Conservation (phyloP, 2,888 invertebrate species). For the Thelaira solivaga region DNA sequence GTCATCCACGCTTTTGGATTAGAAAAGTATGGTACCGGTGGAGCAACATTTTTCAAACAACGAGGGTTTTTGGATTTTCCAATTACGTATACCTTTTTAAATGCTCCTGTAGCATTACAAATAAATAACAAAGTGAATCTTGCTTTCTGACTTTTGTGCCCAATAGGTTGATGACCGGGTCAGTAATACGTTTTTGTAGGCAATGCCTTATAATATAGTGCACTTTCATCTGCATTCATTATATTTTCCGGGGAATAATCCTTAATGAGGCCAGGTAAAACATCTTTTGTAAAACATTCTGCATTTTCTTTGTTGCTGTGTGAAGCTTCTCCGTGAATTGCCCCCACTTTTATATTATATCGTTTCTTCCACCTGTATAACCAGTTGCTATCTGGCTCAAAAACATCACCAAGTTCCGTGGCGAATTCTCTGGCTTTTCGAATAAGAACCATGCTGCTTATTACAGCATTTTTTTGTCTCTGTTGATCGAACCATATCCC, state of each 20-base stretch:
- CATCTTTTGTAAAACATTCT: neutral
- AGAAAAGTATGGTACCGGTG: conserved; percentile 52
- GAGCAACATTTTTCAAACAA: conserved; percentile 44
- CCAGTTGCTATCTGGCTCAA: conserved; percentile 37
- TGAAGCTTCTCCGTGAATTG: conserved; percentile 20
- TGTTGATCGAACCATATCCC: conserved; percentile 42
- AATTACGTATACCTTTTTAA: conserved; percentile 56
- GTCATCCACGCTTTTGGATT: conserved; percentile 58
- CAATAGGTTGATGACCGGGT: conserved; percentile 21
- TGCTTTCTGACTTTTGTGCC: conserved; percentile 36
- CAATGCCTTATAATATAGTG: conserved; percentile 59
- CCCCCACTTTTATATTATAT: conserved; percentile 34
- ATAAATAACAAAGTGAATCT: conserved; percentile 55
- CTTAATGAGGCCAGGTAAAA: conserved; percentile 12
- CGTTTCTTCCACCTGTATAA: conserved; percentile 48
- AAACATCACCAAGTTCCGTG: conserved; percentile 14
- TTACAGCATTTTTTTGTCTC: conserved; percentile 11
- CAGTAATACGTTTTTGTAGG: conserved; percentile 44
- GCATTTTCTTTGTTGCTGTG: conserved; percentile 1
- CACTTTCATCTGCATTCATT: conserved; percentile 57
- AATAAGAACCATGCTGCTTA: conserved; percentile 18
- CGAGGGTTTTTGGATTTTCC: conserved; percentile 52
- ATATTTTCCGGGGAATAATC: conserved; percentile 36
- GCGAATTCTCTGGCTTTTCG: conserved; percentile 41
- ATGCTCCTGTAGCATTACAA: conserved; percentile 50